Conservation (phyloP, 2,888 invertebrate species). For the Axea sp. region DNA sequence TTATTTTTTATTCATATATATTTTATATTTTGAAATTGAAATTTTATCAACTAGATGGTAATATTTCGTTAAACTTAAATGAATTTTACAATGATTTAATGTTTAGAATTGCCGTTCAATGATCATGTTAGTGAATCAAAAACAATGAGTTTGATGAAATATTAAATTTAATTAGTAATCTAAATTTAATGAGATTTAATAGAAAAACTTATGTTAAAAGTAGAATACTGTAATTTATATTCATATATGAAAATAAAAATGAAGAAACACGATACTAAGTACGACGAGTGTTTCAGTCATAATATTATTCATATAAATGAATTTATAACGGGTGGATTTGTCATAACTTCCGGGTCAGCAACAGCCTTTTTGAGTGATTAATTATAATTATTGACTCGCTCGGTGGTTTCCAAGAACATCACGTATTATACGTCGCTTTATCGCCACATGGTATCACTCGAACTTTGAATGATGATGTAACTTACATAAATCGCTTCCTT, state of each 20-base stretch:
- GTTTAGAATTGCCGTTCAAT: no score
- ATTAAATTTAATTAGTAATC: no score
- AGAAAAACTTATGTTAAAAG: no score
- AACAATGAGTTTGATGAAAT: no score
- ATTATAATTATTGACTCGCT: constrained; percentile 5
- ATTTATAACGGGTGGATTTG: background rate
- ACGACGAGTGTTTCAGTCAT: constrained; percentile 1
- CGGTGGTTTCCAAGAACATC: constrained; percentile 4
- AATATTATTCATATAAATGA: constrained; percentile 2
- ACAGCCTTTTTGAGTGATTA: constrained; percentile 2
- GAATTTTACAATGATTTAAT: no score
- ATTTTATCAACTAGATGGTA: no score
- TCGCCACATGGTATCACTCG: background rate
- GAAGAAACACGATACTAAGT: background rate
- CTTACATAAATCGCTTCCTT: constrained; percentile 31
- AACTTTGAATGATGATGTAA: constrained; percentile 12
- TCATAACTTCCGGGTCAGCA: constrained; percentile 4
- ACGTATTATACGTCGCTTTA: constrained; percentile 6
- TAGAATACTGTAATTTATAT: constrained; percentile 1
- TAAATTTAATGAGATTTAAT: no score
- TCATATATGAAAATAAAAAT: constrained; percentile 13
- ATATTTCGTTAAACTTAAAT: no score
- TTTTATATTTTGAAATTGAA: no score
- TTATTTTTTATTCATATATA: no score
- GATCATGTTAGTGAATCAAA: no score